Evolutionary conservation across 2,888 invertebrate genomes (phyloP), one percentile per base, ranked within the genome.

Genomic region (Carcina quercana): DNA sequence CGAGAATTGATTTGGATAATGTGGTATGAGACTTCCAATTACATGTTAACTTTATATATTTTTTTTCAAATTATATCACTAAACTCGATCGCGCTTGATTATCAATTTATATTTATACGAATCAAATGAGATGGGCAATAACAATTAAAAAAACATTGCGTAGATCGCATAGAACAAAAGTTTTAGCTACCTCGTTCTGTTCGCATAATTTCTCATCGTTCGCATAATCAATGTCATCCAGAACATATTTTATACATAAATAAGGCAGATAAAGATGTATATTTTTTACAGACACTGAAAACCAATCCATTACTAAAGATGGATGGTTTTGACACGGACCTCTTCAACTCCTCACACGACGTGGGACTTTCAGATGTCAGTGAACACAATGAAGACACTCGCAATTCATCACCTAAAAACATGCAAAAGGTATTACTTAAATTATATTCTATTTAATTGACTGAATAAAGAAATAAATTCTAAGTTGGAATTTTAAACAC

Each of bases 1-100:
- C 79, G 3, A 57, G 73, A 25, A 70, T 80, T 20, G 76, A 76
- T 45, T 69, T 83, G 67, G 78, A 71, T 40, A 80, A 73, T 50
- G 70, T 80, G 76, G 82, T 83, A 61, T 52, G 62, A 34, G 8
- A 26, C 10, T 15, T 3, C 3, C 6, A 22, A 10, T 10, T 17
- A 10, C 5, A 22, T n/a, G n/a, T n/a, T n/a, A n/a, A n/a, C n/a
- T n/a, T n/a, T n/a, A n/a, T n/a, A n/a, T n/a, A n/a, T n/a, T n/a
- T n/a, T n/a, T n/a, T n/a, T n/a, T 10, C 11, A 24, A 24, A 24
- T 24, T 24, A 20, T 20, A 13, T 24, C 12, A 24, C 12, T 24
- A 22, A 10, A n/a, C n/a, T n/a, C n/a, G n/a, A n/a, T n/a, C n/a
- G n/a, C n/a, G n/a, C n/a, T n/a, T n/a, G n/a, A n/a, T n/a, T n/a